A percentile compares a stretch with the other conserved stretches of the same genome.
Conservation (phyloP, 2,797 vertebrate species). For the Sitta carolinensis region DNA sequence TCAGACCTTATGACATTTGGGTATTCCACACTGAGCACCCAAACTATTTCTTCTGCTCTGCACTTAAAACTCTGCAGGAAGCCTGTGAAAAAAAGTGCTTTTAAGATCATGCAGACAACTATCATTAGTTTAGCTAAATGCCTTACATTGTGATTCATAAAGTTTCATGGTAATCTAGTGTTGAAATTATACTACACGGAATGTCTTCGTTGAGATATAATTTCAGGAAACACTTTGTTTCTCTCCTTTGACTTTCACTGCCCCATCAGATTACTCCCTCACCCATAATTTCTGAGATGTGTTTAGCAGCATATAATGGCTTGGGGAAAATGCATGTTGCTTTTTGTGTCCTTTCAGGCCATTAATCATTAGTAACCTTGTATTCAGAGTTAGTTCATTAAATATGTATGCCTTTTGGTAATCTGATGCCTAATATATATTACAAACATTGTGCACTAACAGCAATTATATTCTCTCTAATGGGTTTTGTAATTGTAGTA, state of each 20-base stretch:
- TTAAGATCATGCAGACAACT: neutral
- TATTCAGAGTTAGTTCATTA: conserved; percentile 66
- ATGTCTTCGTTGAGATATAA: neutral
- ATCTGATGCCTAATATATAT: conserved; percentile 49
- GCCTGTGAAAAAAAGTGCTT: neutral
- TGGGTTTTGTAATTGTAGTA: conserved; percentile 58
- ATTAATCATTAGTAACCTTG: conserved; percentile 64
- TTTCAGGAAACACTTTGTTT: neutral
- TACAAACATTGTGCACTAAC: conserved; percentile 21
- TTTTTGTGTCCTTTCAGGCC: conserved; percentile 41
- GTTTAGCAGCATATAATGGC: neutral
- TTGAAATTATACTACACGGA: neutral
- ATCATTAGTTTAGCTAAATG: neutral
- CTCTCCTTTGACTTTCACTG: conserved; percentile 29
- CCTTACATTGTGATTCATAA: neutral
- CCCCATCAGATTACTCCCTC: neutral
- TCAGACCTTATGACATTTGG: neutral
- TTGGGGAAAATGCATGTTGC: neutral
- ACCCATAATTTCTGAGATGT: conserved; percentile 3
- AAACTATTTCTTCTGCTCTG: neutral
- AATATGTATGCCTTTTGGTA: conserved; percentile 67
- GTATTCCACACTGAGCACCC: neutral
- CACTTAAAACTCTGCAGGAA: neutral
- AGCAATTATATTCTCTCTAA: conserved; percentile 68
- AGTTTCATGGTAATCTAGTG: neutral